Evolutionary conservation across 2,888 invertebrate species (phyloP).

Genomic region (Yponomeuta malinellus): DNA sequence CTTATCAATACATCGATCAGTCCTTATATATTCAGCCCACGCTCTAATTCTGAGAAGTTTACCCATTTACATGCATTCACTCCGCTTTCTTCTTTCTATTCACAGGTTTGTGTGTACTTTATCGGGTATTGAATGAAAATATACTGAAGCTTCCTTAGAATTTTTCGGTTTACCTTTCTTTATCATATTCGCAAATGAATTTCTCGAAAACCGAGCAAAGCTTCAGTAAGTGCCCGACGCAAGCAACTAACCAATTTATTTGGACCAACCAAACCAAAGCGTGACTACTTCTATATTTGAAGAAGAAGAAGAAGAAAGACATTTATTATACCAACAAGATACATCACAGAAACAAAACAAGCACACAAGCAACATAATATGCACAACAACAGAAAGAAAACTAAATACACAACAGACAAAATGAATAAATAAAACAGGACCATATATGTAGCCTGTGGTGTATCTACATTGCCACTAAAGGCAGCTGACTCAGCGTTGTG

Average conservation of each 20-base stretch:
- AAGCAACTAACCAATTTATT: background rate
- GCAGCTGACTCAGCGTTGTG: too few relatives aligned
- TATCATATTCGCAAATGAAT: background rate
- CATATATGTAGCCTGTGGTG: too few relatives aligned
- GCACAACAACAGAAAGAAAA: too few relatives aligned
- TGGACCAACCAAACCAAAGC: background rate
- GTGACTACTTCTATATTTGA: background rate
- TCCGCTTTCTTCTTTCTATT: constrained; percentile 43
- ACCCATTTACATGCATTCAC: constrained; percentile 63
- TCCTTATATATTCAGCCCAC: constrained; percentile 65
- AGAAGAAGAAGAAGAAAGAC: too few relatives aligned
- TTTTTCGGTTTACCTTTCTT: constrained; percentile 24
- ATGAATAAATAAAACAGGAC: too few relatives aligned
- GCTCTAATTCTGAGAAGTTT: constrained; percentile 59
- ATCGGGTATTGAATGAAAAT: constrained; percentile 50
- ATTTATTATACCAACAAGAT: too few relatives aligned
- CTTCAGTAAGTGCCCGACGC: background rate
- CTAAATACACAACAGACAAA: too few relatives aligned
- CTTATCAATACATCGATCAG: constrained; percentile 68
- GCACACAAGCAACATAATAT: too few relatives aligned
- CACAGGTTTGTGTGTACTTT: constrained; percentile 52
- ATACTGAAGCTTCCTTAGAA: constrained; percentile 29
- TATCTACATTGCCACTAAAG: too few relatives aligned
- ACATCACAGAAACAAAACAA: too few relatives aligned
- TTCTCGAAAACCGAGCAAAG: too few relatives aligned